phyloP scores from a whole-genome alignment of 53 echinoderm and acorn worm species.

The Apostichopus leukothele region DNA sequence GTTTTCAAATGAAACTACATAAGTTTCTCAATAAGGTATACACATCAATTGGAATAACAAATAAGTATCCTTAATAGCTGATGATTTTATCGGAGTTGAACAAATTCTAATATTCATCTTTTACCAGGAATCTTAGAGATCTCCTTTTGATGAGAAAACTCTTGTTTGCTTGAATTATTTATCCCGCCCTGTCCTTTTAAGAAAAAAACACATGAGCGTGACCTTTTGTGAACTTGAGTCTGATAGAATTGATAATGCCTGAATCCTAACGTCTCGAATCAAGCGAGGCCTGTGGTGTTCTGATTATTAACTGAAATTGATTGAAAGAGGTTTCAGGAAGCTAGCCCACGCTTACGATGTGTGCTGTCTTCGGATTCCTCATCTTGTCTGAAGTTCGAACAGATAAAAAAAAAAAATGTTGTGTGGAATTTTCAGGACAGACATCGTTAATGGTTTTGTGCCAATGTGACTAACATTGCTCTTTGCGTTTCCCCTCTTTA shows the following conservation, averaged over 20 bases:
- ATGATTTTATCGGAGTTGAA: too few species aligned
- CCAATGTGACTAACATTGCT: constrained; percentile 7
- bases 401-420: background rate
- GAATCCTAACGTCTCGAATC: background rate
- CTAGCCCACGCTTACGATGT: background rate
- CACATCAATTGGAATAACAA: too few species aligned
- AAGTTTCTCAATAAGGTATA: too few species aligned
- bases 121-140: too few species aligned
- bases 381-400: too few species aligned
- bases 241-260: background rate
- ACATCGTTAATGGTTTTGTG: background rate
- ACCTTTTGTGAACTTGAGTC: background rate
- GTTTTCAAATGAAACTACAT: too few species aligned
- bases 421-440: background rate
- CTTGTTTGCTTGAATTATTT: too few species aligned
- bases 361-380: background rate
- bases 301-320: background rate
- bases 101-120: too few species aligned
- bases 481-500: background rate
- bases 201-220: background rate
- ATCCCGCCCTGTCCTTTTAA: too few species aligned
- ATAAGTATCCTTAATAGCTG: too few species aligned
- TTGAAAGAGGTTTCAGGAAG: background rate
- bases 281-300: background rate
- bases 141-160: too few species aligned